phyloP scores from a whole-genome alignment of 2,113 vertebrate species.

The Platycercus adscitus region DNA sequence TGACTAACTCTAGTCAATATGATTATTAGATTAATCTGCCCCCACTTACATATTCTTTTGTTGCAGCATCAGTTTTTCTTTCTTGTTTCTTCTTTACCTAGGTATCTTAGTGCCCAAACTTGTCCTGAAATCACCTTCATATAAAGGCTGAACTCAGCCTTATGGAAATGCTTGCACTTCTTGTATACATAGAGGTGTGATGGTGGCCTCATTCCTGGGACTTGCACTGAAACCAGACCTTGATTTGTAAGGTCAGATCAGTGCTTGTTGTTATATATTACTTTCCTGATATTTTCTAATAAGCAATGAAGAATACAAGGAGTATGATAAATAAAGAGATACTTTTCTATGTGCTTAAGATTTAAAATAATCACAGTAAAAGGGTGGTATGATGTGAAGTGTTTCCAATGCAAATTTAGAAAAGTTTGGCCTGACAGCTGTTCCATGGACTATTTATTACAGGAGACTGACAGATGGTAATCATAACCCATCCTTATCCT shows the following conservation, averaged over 20 bases:
- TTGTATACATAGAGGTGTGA: not conserved
- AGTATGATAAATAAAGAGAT: not conserved
- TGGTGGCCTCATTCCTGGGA: not conserved
- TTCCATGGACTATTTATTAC: not conserved
- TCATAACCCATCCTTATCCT: not conserved
- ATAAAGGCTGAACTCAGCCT: not conserved
- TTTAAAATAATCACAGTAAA: not conserved
- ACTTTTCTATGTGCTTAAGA: not conserved
- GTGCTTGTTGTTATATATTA: not conserved
- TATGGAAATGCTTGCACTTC: not conserved
- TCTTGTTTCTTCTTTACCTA: not conserved
- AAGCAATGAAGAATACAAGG: not conserved
- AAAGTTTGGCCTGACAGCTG: not conserved
- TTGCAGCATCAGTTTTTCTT: not conserved
- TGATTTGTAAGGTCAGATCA: not conserved
- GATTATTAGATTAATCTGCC: not conserved
- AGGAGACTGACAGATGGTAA: not conserved
- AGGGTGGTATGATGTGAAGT: not conserved
- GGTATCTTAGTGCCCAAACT: not conserved
- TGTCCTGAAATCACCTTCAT: not conserved
- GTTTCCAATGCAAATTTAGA: not conserved
- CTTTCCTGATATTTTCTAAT: not conserved
- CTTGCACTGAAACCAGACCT: not conserved
- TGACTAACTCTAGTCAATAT: not conserved
- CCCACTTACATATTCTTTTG: not conserved